These are phyloP conservation scores for Micrasema longulum DNA, from an alignment of 1,140 invertebrate species.

Conservation along the genomic window DNA sequence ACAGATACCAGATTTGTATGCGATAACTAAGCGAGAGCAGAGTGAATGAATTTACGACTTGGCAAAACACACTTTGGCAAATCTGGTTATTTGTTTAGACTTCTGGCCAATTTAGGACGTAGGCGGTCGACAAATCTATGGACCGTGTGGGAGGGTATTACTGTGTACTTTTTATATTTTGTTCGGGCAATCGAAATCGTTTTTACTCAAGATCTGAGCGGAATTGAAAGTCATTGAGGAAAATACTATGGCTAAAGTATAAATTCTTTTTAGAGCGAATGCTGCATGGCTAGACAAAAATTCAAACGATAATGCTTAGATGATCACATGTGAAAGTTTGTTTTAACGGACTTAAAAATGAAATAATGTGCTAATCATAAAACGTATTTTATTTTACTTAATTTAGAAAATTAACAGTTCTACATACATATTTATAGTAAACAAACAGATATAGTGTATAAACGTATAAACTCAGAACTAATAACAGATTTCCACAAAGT, in stretches of 20 bases:
- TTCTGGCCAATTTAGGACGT: slow-evolving; percentile 27
- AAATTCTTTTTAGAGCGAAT: background rate
- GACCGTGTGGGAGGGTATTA: slow-evolving; percentile 15
- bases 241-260: background rate
- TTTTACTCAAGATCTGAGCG: background rate
- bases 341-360: too few species aligned
- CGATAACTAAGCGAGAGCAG: slow-evolving; percentile 5
- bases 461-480: too few species aligned
- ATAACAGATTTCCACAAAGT: too few species aligned
- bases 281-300: background rate
- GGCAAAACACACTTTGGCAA: slow-evolving; percentile 8
- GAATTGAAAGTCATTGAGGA: slow-evolving; percentile 22
- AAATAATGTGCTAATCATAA: too few species aligned
- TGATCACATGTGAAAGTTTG: too few species aligned
- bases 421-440: too few species aligned
- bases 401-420: too few species aligned
- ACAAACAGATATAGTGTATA: too few species aligned
- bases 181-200: slow-evolving; percentile 2
- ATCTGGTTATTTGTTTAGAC: slow-evolving; percentile 40
- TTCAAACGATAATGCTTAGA: too few species aligned
- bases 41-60: slow-evolving; percentile 29
- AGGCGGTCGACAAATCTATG: slow-evolving; percentile 10
- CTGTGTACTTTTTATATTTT: background rate
- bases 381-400: too few species aligned
- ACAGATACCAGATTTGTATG: slow-evolving; percentile 15